Conservation (phyloP, 2,113 vertebrate genomes). For the Otis tarda region DNA sequence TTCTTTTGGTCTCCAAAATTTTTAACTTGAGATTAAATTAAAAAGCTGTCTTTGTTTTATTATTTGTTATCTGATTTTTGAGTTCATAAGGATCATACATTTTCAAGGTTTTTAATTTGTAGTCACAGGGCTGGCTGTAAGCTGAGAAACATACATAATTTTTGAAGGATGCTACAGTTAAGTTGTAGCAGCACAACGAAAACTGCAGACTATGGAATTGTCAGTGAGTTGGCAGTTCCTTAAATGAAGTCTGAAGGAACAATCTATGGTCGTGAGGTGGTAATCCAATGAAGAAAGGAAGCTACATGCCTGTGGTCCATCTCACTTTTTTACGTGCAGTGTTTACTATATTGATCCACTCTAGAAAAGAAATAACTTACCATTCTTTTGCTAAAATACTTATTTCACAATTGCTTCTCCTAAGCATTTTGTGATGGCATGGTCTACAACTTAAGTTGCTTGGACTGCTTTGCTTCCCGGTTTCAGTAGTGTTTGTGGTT, state of each 20-base stretch:
- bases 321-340: neutral
- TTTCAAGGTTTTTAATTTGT: neutral
- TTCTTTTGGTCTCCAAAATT: neutral
- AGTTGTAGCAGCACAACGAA: neutral
- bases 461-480: neutral
- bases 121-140: too few species aligned
- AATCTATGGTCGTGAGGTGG: neutral
- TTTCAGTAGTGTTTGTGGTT: neutral
- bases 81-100: neutral
- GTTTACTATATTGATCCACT: neutral
- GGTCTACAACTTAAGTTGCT: neutral
- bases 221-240: neutral
- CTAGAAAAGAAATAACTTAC: neutral
- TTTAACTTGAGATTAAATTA: neutral
- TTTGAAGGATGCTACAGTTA: neutral
- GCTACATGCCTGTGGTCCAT: neutral
- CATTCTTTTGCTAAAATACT: neutral
- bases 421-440: neutral
- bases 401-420: neutral
- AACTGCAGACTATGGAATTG: neutral
- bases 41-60: neutral
- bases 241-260: neutral
- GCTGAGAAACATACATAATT: neutral
- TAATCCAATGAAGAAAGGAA: neutral
- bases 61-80: neutral